phyloP scores from a whole-genome alignment of 1,140 invertebrate genomes.

The Bombus ignitus region DNA sequence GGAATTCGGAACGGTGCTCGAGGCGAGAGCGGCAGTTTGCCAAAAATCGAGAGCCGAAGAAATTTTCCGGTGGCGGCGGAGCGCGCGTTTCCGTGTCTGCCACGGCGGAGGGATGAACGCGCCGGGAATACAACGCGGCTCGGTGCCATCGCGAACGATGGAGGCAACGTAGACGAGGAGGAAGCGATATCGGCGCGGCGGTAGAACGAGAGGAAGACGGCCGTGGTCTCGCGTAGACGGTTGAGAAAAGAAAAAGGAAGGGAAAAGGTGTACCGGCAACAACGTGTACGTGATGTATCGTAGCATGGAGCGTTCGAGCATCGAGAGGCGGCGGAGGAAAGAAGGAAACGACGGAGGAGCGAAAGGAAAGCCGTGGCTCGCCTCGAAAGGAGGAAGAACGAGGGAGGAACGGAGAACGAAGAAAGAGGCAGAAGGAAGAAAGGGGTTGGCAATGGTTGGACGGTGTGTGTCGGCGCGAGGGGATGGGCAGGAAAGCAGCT shows the following conservation, averaged over 20 bases:
- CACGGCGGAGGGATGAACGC: conserved; percentile 29
- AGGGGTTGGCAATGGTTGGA: neutral
- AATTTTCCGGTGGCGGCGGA: conserved; percentile 9
- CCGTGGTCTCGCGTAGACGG: neutral
- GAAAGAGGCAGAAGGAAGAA: neutral
- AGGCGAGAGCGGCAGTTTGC: neutral
- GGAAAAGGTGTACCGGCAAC: conserved; percentile 65
- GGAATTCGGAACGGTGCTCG: neutral
- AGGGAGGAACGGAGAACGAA: neutral
- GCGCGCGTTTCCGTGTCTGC: conserved; percentile 16
- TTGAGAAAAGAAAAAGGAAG: conserved; percentile 8
- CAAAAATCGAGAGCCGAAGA: conserved; percentile 39
- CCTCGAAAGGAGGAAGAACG: conserved; percentile 7
- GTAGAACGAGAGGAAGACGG: neutral
- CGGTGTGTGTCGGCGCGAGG: neutral
- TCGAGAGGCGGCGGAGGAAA: conserved; percentile 49
- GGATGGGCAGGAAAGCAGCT: conserved; percentile 9
- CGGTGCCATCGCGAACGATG: neutral
- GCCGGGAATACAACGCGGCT: conserved; percentile 41
- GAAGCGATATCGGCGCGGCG: conserved; percentile 11
- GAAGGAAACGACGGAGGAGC: conserved; percentile 30
- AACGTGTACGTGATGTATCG: conserved; percentile 76
- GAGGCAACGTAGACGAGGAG: conserved; percentile 12
- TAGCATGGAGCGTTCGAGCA: conserved; percentile 75
- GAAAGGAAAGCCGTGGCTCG: neutral